These are phyloP conservation scores for Delia radicum DNA, from an alignment of 1,140 invertebrate species.

Conservation along the genomic window DNA sequence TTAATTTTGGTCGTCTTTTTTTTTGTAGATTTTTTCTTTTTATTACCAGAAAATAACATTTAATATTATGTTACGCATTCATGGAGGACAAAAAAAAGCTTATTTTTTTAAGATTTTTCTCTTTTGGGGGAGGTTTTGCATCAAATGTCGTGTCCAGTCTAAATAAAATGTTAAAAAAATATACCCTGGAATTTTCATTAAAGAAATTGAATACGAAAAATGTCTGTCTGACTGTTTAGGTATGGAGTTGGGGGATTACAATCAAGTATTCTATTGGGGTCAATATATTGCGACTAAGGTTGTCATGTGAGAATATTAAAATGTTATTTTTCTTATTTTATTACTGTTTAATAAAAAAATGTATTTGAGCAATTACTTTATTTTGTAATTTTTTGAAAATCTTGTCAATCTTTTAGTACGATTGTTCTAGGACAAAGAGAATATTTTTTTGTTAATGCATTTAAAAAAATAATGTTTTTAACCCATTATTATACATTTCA, in stretches of 20 bases:
- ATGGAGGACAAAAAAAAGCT: not conserved
- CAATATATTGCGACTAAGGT: not conserved
- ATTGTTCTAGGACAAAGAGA: too few species aligned
- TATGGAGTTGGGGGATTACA: not conserved
- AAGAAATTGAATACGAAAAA: not conserved
- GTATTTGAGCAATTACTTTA: too few species aligned
- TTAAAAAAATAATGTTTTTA: too few species aligned
- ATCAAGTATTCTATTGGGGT: not conserved
- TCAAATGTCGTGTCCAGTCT: not conserved
- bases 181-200: not conserved
- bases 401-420: too few species aligned
- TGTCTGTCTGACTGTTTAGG: not conserved
- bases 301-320: not conserved
- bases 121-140: not conserved
- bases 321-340: not conserved
- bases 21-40: not conserved
- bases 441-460: too few species aligned
- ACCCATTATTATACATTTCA: too few species aligned
- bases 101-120: not conserved
- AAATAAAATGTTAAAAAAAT: not conserved
- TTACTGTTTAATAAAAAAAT: too few species aligned
- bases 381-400: too few species aligned
- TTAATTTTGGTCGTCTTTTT: not conserved
- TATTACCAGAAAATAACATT: not conserved
- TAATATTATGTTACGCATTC: not conserved